Percentiles rank a stretch among this genome's conserved stretches.
phyloP scores from a whole-genome alignment of 1,140 invertebrate genomes.

The Zaprionus kolodkinae region DNA sequence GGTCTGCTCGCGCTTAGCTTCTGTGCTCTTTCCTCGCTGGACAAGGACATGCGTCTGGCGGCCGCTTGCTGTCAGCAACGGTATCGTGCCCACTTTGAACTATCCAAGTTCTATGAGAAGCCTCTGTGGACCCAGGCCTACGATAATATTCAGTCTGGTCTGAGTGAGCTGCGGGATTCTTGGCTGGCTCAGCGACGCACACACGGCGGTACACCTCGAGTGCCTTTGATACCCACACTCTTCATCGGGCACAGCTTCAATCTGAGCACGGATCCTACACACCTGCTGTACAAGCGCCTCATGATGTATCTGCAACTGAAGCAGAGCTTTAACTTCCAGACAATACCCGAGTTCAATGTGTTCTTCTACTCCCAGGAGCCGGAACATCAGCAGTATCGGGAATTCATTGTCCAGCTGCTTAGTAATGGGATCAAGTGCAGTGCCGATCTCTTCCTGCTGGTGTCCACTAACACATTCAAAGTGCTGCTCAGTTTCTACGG shows the following conservation, averaged over 20 bases:
- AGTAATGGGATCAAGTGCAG: constrained; percentile 87
- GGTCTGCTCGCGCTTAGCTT: constrained; percentile 87
- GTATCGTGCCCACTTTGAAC: constrained; percentile 86
- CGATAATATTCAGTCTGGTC: constrained; percentile 85
- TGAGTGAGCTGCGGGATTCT: constrained; percentile 71
- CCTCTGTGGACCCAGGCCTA: constrained; percentile 82
- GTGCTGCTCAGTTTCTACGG: constrained; percentile 86
- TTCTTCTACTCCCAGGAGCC: constrained; percentile 88
- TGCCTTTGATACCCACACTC: constrained; percentile 86
- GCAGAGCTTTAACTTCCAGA: constrained; percentile 87
- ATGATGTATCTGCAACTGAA: constrained; percentile 88
- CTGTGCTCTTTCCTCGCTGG: constrained; percentile 86
- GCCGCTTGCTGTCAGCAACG: constrained; percentile 87
- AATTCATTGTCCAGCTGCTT: constrained; percentile 88
- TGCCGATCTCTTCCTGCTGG: constrained; percentile 86
- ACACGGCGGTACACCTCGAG: constrained; percentile 84
- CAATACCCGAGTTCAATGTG: constrained; percentile 89
- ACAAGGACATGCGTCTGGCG: constrained; percentile 86
- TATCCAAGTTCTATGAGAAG: constrained; percentile 85
- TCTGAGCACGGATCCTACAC: constrained; percentile 86
- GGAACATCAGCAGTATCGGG: constrained; percentile 86
- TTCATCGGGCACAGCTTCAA: constrained; percentile 88
- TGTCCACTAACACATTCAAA: constrained; percentile 87
- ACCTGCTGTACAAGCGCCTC: constrained; percentile 87
- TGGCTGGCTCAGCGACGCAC: constrained; percentile 75